Base-by-base conservation (phyloP, 2,113 vertebrate species). In the Oryzias melastigma region DNA sequence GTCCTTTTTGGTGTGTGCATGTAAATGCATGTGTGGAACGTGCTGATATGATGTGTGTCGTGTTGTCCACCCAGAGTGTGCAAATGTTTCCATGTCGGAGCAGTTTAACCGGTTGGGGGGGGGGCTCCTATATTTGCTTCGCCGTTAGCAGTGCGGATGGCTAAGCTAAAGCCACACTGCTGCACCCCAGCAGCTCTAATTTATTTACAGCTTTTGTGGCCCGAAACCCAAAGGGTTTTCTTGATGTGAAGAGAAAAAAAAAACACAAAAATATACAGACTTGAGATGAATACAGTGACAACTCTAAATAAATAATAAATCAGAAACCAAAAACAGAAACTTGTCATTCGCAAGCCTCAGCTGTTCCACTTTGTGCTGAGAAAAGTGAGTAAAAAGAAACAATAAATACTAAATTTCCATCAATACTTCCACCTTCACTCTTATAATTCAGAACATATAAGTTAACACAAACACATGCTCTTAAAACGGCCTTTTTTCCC, bases 401-500 rank as follows among this genome's bases (percentile, higher is more conserved):
- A 52, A 71, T 77, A 71, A 75, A 84, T 84, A 85, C 84, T 77
- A 76, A 81, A 87, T 79, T 77, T 83, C 75, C 68, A 85, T 74
- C 74, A 70, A 80, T 48, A 87, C 69, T 78, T 87, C 80, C 77
- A 87, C 72, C 67, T 85, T 73, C 71, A 85, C 87, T 75, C 81
- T 78, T 81, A 78, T 75, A 85, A 84, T 77, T 83, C 70, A 81
- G 75, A 80, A 86, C 68, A 86, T 84, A 85, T 64, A 83, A 85
- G 56, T 76, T 78, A 87, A 83, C 65, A 86, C 75, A 87, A 87
- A 87, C 66, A 83, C 85, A 84, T 85, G 87, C 86, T 83, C 75
- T 56, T 64, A 79, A 85, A 82, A 74, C 62, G 24, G 16, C 42
- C 25, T 41, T 53, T 8, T 59, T 73, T 53, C 71, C 59, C 19